These are phyloP conservation scores for Varecia variegata DNA, from an alignment of 2,797 vertebrate species.

Conservation along the genomic window DNA sequence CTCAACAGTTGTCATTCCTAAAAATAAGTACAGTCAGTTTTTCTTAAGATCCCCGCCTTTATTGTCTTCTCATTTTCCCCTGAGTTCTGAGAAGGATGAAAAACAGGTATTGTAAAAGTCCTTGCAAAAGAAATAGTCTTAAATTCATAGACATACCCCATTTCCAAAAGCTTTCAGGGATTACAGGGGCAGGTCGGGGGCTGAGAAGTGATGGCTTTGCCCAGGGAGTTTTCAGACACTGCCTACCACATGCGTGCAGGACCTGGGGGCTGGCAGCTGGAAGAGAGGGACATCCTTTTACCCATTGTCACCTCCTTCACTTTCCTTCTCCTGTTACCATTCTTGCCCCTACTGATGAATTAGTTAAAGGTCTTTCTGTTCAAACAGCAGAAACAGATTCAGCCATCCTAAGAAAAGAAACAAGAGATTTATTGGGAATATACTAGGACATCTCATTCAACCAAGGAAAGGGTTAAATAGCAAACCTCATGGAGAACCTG, in stretches of 20 bases:
- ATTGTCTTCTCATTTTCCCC: neutral
- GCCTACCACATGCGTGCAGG: neutral
- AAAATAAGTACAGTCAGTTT: neutral
- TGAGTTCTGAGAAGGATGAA: neutral
- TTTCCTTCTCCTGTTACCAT: neutral
- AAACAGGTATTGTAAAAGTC: neutral
- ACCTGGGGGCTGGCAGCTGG: no score
- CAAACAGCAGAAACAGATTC: neutral
- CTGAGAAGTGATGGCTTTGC: neutral
- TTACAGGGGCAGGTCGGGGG: neutral
- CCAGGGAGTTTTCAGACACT: neutral
- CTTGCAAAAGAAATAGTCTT: neutral
- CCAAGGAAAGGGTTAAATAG: neutral
- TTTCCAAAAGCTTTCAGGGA: neutral
- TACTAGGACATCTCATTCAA: neutral
- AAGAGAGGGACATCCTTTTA: neutral
- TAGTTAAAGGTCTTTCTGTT: neutral
- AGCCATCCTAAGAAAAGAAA: neutral
- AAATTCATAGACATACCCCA: neutral
- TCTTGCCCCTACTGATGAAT: neutral
- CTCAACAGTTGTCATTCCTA: neutral
- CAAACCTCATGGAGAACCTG: neutral
- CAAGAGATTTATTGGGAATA: neutral
- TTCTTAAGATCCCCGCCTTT: accelerated
- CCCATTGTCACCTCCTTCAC: no score